Conservation (phyloP, 35 echinoderm and acorn worm genomes). For the Apostichopus japonicus region DNA sequence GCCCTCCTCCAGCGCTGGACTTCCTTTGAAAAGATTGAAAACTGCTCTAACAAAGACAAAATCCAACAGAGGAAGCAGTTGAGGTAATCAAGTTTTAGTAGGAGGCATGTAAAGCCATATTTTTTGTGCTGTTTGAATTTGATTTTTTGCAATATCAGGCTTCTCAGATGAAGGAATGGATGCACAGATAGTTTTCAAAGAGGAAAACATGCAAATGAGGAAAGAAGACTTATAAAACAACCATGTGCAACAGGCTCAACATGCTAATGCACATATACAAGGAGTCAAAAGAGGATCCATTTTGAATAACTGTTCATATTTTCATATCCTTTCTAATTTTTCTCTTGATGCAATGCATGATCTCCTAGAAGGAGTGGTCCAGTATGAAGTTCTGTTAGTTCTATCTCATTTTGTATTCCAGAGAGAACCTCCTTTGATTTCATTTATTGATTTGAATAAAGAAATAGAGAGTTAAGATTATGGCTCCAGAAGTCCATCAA, state of each 20-base stretch:
- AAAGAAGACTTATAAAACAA: background rate
- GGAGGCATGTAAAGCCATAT: too few relatives aligned
- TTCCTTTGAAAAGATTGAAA: too few relatives aligned
- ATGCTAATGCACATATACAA: background rate
- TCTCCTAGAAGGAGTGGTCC: slow-evolving; percentile 17
- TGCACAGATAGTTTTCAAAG: background rate
- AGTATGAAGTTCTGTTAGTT: slow-evolving; percentile 23
- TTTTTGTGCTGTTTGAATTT: too few relatives aligned
- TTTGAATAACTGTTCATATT: slow-evolving; percentile 20
- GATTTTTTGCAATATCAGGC: too few relatives aligned
- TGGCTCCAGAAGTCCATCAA: too few relatives aligned
- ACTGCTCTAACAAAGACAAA: too few relatives aligned
- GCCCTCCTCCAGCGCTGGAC: too few relatives aligned
- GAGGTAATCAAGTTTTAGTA: too few relatives aligned
- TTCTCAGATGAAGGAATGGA: too few relatives aligned
- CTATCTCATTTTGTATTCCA: background rate
- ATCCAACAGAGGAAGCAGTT: too few relatives aligned
- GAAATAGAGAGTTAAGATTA: background rate
- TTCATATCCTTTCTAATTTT: slow-evolving; percentile 23
- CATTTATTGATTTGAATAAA: background rate
- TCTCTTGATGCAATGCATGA: slow-evolving; percentile 29
- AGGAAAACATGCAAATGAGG: slow-evolving; percentile 28
- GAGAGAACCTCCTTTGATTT: background rate
- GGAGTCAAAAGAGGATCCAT: slow-evolving; percentile 14
- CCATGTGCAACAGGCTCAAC: slow-evolving; percentile 1